Evolutionary conservation across 1,140 invertebrate species (phyloP).

Genomic region (Drosophila lini): DNA sequence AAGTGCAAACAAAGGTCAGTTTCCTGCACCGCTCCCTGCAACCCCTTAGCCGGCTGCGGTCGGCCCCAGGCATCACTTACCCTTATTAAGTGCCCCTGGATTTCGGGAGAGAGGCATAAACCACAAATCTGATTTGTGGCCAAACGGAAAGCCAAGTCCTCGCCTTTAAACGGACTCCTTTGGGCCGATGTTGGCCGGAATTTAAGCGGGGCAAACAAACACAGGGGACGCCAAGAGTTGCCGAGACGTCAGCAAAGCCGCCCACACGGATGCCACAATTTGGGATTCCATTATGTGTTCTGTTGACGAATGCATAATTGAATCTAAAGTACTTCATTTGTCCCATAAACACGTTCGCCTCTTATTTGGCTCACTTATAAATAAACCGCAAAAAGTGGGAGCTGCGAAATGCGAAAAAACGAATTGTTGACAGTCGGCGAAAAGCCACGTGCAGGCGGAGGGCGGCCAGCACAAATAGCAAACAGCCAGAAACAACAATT

Average conservation of each 20-base stretch:
- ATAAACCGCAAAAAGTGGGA: constrained; percentile 53
- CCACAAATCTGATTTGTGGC: constrained; percentile 62
- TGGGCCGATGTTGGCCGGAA: constrained; percentile 2
- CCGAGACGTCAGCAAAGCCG: constrained; percentile 15
- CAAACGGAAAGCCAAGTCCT: constrained; percentile 4
- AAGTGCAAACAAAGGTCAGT: constrained; percentile 40
- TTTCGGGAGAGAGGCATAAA: constrained; percentile 18
- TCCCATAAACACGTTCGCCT: constrained; percentile 72
- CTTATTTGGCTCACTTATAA: constrained; percentile 59
- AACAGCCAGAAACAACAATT: constrained; percentile 72
- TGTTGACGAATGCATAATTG: constrained; percentile 73
- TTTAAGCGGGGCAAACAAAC: constrained; percentile 27
- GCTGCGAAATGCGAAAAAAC: constrained; percentile 29
- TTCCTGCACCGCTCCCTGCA: constrained; percentile 13
- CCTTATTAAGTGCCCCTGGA: constrained; percentile 49
- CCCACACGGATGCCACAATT: constrained; percentile 37
- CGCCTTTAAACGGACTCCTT: constrained; percentile 19
- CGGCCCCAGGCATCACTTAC: constrained; percentile 10
- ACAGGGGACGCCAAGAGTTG: constrained; percentile 2
- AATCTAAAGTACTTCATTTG: constrained; percentile 79
- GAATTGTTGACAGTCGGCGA: constrained; percentile 43
- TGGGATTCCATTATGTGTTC: constrained; percentile 54
- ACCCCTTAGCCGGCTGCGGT: constrained; percentile 26
- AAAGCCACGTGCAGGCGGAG: constrained; percentile 57
- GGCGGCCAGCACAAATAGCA: constrained; percentile 40